These are phyloP conservation scores for Acrocephalus scirpaceus DNA, from an alignment of 2,797 vertebrate genomes.

Conservation along the genomic window DNA sequence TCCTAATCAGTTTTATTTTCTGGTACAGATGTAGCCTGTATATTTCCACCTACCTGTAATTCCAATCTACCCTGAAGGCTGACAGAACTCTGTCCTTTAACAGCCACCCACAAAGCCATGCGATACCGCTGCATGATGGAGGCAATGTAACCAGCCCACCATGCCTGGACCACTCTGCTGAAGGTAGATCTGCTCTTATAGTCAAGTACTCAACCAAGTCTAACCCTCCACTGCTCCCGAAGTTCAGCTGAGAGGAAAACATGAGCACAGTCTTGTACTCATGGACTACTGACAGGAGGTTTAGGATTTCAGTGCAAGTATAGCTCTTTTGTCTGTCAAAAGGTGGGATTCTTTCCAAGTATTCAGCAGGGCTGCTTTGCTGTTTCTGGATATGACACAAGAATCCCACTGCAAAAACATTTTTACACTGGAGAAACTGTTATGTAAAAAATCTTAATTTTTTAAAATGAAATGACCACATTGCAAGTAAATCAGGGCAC, in stretches of 20 bases:
- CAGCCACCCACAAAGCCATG: neutral
- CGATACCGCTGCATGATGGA: neutral
- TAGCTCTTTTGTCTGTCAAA: neutral
- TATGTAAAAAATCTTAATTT: neutral
- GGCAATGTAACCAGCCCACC: neutral
- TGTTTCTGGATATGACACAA: neutral
- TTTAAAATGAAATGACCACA: neutral
- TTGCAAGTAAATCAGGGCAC: neutral
- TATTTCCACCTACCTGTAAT: neutral
- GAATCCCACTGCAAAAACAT: neutral
- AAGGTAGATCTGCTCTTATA: neutral
- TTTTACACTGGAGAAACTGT: neutral
- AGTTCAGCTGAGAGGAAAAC: neutral
- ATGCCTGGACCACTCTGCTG: neutral
- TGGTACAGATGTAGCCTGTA: neutral
- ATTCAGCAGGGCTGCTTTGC: neutral
- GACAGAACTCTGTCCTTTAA: neutral
- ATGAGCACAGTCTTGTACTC: neutral
- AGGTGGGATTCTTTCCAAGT: neutral
- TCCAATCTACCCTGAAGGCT: neutral
- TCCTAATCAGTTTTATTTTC: neutral
- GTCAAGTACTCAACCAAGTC: neutral
- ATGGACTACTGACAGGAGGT: neutral
- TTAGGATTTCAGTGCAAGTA: neutral
- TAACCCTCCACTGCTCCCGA: neutral